Percentiles rank a stretch among this genome's conserved stretches.
These are phyloP conservation scores for Torymus aiolomorphi DNA, from an alignment of 2,888 invertebrate genomes.

Conservation along the genomic window DNA sequence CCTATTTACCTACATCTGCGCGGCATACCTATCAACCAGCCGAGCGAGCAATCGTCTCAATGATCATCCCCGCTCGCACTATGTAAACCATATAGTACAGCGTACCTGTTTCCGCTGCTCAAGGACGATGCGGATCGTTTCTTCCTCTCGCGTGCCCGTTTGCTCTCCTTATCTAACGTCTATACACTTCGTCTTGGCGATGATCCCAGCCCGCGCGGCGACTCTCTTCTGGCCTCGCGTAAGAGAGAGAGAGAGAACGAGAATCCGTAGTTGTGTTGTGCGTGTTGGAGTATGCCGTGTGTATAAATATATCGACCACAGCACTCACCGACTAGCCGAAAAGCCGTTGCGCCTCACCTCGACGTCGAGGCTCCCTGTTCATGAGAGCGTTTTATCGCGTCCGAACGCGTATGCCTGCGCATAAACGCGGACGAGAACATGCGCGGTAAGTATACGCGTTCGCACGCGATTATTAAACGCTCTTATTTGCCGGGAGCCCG, in stretches of 20 bases:
- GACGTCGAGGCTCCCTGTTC: background rate
- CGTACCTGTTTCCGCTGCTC: slow-evolving; percentile 87
- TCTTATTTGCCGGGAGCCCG: too few species aligned
- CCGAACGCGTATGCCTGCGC: too few species aligned
- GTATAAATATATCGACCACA: slow-evolving; percentile 55
- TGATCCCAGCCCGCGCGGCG: slow-evolving; percentile 18
- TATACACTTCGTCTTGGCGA: slow-evolving; percentile 35
- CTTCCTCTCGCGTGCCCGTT: slow-evolving; percentile 80
- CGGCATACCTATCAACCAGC: too few species aligned
- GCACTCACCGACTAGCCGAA: background rate
- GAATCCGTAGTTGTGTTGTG: slow-evolving; percentile 34
- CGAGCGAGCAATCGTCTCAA: too few species aligned
- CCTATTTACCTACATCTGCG: too few species aligned
- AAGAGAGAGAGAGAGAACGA: background rate
- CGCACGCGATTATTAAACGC: too few species aligned
- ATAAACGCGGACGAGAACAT: too few species aligned
- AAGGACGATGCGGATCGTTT: slow-evolving; percentile 86
- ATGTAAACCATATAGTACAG: slow-evolving; percentile 2
- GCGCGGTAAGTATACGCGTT: too few species aligned
- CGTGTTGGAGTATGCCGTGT: slow-evolving; percentile 42
- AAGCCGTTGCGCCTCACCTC: background rate
- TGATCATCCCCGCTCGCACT: too few species aligned
- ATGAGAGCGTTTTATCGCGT: too few species aligned
- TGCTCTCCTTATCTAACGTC: slow-evolving; percentile 83
- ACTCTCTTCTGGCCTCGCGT: background rate